These are phyloP conservation scores for Hedychridium roseum DNA, from an alignment of 2,888 invertebrate genomes.

Conservation along the genomic window DNA sequence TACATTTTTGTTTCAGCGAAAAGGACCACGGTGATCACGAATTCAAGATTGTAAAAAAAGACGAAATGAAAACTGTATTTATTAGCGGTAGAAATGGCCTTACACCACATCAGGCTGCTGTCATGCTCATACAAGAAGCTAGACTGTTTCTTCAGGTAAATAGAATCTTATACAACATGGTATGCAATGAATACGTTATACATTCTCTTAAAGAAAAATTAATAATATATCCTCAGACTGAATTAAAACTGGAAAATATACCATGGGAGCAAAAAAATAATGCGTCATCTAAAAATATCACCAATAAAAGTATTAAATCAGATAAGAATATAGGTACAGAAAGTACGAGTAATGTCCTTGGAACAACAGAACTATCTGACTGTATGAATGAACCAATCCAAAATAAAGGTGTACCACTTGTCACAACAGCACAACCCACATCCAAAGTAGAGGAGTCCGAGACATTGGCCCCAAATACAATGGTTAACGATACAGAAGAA, in stretches of 20 bases:
- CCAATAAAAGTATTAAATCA: neutral
- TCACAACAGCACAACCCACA: no score
- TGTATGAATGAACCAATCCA: no score
- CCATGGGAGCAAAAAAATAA: constrained; percentile 69
- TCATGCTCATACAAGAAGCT: constrained; percentile 80
- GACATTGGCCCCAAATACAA: no score
- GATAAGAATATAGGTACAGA: neutral
- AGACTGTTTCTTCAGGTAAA: constrained; percentile 69
- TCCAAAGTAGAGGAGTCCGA: no score
- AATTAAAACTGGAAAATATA: constrained; percentile 77
- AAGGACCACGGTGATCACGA: constrained; percentile 77
- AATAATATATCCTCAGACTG: constrained; percentile 67
- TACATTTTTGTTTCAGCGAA: constrained; percentile 63
- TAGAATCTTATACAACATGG: constrained; percentile 7
- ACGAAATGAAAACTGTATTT: constrained; percentile 77
- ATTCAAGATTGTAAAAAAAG: constrained; percentile 72
- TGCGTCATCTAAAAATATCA: constrained; percentile 2
- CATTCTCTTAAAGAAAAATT: neutral
- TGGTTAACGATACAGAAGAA: no score
- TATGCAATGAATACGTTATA: neutral
- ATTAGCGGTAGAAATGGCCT: constrained; percentile 82
- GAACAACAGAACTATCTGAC: no score
- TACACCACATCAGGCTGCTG: constrained; percentile 83
- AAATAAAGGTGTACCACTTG: no score
- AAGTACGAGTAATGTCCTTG: no score